A percentile compares a stretch with the other conserved stretches of the same genome.
phyloP scores from a whole-genome alignment of 2,113 vertebrate genomes.

The Podocnemis expansa region DNA sequence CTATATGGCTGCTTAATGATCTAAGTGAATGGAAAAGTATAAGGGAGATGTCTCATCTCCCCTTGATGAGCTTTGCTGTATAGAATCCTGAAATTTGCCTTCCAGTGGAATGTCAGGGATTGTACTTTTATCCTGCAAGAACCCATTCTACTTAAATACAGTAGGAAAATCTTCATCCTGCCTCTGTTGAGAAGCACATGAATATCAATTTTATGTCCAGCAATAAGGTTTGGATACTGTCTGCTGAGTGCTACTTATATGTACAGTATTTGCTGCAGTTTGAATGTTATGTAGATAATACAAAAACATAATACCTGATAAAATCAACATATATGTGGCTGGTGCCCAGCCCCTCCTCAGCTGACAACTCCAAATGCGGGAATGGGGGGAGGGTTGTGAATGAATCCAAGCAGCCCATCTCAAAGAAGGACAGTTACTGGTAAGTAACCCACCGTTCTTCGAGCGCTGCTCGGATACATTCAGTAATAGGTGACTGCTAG shows the following conservation, averaged over 20 bases:
- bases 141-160: slow-evolving; percentile 27
- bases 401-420: too few species aligned
- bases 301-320: background rate
- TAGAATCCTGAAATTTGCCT: slow-evolving; percentile 57
- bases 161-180: slow-evolving; percentile 31
- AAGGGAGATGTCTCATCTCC: slow-evolving; percentile 71
- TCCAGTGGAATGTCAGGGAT: slow-evolving; percentile 59
- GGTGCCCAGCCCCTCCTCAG: too few species aligned
- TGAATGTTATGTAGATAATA: accelerated
- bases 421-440: too few species aligned
- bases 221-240: background rate
- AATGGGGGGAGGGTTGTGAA: too few species aligned
- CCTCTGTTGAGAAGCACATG: background rate
- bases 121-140: slow-evolving; percentile 41
- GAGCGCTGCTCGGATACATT: too few species aligned
- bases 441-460: too few species aligned
- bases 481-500: too few species aligned
- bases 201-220: background rate
- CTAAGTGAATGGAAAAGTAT: slow-evolving; percentile 51
- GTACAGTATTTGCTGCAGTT: background rate
- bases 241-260: background rate
- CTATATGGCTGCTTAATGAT: slow-evolving; percentile 27
- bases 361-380: too few species aligned
- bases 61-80: slow-evolving; percentile 47
- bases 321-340: too few species aligned